These are phyloP conservation scores for Sarcophaga bullata DNA, from an alignment of 1,140 invertebrate genomes.

Conservation along the genomic window DNA sequence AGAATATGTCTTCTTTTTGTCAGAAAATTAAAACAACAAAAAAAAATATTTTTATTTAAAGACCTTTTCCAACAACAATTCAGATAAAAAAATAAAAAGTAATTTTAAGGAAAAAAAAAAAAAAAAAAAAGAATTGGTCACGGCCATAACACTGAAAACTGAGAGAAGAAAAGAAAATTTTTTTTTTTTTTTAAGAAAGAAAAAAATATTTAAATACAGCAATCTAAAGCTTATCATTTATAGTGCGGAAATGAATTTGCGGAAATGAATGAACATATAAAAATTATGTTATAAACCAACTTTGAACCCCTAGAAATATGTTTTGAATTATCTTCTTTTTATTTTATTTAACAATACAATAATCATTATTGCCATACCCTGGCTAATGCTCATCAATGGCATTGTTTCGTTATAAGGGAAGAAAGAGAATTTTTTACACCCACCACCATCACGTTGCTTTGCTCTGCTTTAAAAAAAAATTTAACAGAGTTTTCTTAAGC, in stretches of 20 bases:
- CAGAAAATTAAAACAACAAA: conserved; percentile 14
- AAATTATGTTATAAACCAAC: neutral
- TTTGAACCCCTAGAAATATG: neutral
- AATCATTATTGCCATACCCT: neutral
- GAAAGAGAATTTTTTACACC: neutral
- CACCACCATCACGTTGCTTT: neutral
- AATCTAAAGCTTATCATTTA: neutral
- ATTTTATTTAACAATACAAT: neutral
- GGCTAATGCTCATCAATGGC: neutral
- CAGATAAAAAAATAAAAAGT: neutral
- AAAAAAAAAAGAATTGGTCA: neutral
- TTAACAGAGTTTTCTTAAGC: neutral
- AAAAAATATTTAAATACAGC: conserved; percentile 9
- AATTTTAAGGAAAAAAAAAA: neutral
- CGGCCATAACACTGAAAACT: too few species aligned
- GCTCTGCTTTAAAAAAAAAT: neutral
- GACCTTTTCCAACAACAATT: neutral
- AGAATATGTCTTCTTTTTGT: neutral
- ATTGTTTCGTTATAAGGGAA: neutral
- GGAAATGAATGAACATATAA: neutral
- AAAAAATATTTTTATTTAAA: neutral
- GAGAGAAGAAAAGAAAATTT: too few species aligned
- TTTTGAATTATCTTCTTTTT: neutral
- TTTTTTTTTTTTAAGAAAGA: neutral
- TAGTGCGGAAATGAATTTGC: neutral